Base-by-base conservation (phyloP, 2,113 vertebrate genomes). In the Zonotrichia leucophrys region DNA sequence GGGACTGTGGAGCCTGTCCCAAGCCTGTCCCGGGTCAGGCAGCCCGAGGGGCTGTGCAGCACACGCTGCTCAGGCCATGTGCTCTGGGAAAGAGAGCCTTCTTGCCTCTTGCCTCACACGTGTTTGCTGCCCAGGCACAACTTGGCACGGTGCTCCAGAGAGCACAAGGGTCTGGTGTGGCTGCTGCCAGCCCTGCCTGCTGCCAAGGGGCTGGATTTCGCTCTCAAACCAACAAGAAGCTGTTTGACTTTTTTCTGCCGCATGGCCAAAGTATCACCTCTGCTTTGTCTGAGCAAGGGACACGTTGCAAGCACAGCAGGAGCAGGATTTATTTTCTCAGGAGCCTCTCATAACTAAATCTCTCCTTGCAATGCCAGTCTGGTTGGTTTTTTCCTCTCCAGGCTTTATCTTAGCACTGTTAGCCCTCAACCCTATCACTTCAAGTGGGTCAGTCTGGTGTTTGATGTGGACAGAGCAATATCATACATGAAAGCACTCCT, bases 131-230 rank as follows among this genome's bases (percentile, higher is more conserved):
- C 62, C n/a, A 1, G 74, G 85, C 92, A 70, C 50, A 77, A 7
- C 85, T 95, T 96, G 93, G 93, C 94, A 92, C 27, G 42, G 82
- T 0, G 0, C 87, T 85, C 44, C 0, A 1, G 21, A 72, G 37
- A 73, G 78, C 66, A 28, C 78, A 33, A 41, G 77, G 4, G 22
- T 76, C 90, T 86, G 87, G 27, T 63, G 47, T 67, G 15, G 7
- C 63, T 0, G 6, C 82, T 93, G 91, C 78, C 75, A 86, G 75
- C 87, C 28, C 35, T 81, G 75, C 31, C 67, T 85, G 67, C 85
- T 95, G 90, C 93, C 96, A 95, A 83, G 68, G 72, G 82, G 63
- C 56, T 80, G 79, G 82, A 56, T 94, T 96, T 94, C 76, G 16
- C 76, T 95, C 93, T 80, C 37, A 70, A n/a, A 72, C 13, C 59